phyloP scores from a whole-genome alignment of 2,797 vertebrate species.

The Notamacropus eugenii region DNA sequence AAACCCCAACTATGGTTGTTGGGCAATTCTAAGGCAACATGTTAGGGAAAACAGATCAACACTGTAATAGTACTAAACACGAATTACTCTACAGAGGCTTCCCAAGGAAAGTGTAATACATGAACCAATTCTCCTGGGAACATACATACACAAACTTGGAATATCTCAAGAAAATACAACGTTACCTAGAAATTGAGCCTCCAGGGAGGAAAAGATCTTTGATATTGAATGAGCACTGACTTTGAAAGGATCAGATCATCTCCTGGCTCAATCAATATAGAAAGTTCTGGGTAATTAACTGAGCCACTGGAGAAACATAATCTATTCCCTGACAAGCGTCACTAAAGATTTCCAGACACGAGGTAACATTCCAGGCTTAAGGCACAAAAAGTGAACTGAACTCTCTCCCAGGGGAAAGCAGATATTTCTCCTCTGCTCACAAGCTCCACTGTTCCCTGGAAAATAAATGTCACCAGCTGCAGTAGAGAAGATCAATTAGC shows the following conservation, averaged over 20 bases:
- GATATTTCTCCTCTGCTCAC: background rate
- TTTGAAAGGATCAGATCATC: constrained; percentile 34
- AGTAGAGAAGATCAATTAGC: constrained; percentile 21
- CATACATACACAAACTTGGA: constrained; percentile 18
- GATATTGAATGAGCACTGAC: constrained; percentile 6
- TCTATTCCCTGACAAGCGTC: constrained; percentile 49
- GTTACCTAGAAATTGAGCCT: constrained; percentile 1
- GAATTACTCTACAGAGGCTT: constrained; percentile 6
- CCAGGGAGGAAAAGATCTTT: constrained; percentile 26
- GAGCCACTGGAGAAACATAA: constrained; percentile 58
- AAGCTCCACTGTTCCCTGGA: background rate
- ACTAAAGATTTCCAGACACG: constrained; percentile 63
- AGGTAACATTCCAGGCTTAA: constrained; percentile 59
- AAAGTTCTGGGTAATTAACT: constrained; percentile 60
- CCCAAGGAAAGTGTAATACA: constrained; percentile 15
- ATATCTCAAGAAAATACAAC: constrained; percentile 43
- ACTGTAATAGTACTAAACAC: constrained; percentile 9
- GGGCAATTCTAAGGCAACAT: constrained; percentile 45
- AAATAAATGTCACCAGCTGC: background rate
- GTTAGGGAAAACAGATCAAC: constrained; percentile 44
- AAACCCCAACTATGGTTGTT: background rate
- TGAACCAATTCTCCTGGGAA: constrained; percentile 26
- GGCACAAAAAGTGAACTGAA: constrained; percentile 47
- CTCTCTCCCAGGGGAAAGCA: constrained; percentile 37
- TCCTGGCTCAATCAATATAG: constrained; percentile 42